Evolutionary conservation across 2,113 vertebrate species (phyloP).

Genomic region (Osmerus mordax): DNA sequence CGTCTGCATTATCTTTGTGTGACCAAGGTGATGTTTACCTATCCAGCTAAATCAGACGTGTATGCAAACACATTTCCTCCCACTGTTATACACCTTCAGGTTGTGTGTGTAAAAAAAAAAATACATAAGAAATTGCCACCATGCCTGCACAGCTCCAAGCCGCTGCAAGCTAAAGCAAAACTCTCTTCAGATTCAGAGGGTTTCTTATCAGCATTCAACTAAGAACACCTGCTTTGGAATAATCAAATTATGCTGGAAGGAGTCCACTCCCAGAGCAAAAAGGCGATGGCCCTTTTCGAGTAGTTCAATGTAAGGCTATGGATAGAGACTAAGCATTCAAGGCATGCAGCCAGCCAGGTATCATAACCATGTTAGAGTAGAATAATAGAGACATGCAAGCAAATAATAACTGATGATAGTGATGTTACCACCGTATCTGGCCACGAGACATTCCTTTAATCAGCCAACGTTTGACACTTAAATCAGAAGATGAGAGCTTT

Average conservation of each 20-base stretch:
- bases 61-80: too few species aligned
- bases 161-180: slow-evolving; percentile 37
- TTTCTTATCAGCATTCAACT: slow-evolving; percentile 65
- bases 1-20: too few species aligned
- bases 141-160: slow-evolving; percentile 26
- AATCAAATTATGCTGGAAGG: slow-evolving; percentile 63
- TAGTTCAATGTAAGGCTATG: slow-evolving; percentile 45
- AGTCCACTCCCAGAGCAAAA: slow-evolving; percentile 43
- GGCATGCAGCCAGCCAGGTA: slow-evolving; percentile 50
- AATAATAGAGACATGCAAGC: slow-evolving; percentile 39
- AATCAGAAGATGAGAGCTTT: too few species aligned
- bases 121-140: not conserved
- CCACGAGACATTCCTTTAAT: not conserved
- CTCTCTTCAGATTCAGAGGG: slow-evolving; percentile 13
- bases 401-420: slow-evolving; percentile 26
- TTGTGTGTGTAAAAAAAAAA: not conserved
- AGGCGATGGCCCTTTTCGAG: slow-evolving; percentile 40
- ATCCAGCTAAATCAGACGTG: too few species aligned
- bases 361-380: slow-evolving; percentile 50
- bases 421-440: not conserved
- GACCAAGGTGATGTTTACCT: too few species aligned
- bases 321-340: slow-evolving; percentile 57
- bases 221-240: slow-evolving; percentile 68
- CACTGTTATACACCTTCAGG: too few species aligned
- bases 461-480: too few species aligned